These are phyloP conservation scores for Percopsis transmontana DNA, from an alignment of 2,113 vertebrate genomes.

Conservation along the genomic window DNA sequence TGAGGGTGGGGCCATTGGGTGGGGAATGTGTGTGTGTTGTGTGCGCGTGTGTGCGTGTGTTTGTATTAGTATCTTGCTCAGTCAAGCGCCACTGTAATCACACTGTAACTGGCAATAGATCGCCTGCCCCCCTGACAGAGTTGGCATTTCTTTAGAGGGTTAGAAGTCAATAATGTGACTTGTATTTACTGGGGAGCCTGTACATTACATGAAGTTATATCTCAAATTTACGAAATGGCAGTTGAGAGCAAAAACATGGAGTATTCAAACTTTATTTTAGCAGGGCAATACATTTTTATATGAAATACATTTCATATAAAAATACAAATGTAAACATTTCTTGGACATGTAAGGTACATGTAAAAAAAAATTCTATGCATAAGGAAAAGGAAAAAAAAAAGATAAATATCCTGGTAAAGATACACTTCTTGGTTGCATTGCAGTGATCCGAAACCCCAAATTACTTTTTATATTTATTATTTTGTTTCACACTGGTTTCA, in stretches of 20 bases:
- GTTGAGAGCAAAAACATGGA: slow-evolving; percentile 10
- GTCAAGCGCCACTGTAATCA: slow-evolving; percentile 66
- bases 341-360: background rate
- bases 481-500: background rate
- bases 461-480: no score
- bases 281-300: background rate
- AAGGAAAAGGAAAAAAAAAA: no score
- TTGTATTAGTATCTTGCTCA: slow-evolving; percentile 64
- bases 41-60: slow-evolving; percentile 11
- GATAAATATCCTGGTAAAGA: no score
- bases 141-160: slow-evolving; percentile 61
- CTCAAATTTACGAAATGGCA: background rate
- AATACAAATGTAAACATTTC: background rate
- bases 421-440: no score
- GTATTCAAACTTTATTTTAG: background rate
- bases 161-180: slow-evolving; percentile 46
- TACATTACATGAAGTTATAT: background rate
- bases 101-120: slow-evolving; percentile 51
- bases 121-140: slow-evolving; percentile 60
- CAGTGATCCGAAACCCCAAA: no score
- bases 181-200: slow-evolving; percentile 13
- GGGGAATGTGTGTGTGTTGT: slow-evolving; percentile 9
- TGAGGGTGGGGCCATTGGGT: slow-evolving; percentile 29
- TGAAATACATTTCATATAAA: background rate
- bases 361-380: background rate